Evolutionary conservation across 2,888 invertebrate genomes (phyloP).

Genomic region (Linnaemya tessellans): DNA sequence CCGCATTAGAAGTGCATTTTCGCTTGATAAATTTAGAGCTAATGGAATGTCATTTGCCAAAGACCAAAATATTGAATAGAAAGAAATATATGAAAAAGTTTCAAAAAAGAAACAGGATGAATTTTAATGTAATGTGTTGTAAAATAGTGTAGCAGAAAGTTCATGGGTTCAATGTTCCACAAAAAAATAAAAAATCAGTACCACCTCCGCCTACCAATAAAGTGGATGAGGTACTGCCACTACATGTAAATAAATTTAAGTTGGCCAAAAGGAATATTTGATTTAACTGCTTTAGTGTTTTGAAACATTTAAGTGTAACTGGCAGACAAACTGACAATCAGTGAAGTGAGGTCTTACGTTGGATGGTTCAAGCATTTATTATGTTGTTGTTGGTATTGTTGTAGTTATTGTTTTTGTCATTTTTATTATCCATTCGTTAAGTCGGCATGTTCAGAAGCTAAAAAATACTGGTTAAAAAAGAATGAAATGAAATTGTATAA

Average conservation of each 20-base stretch:
- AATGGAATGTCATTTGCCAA: too few relatives aligned
- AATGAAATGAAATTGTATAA: conserved; percentile 53
- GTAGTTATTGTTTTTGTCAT: conserved; percentile 25
- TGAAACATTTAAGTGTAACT: conserved; percentile 50
- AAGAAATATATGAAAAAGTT: too few relatives aligned
- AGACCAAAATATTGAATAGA: too few relatives aligned
- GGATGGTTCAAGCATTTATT: conserved; percentile 27
- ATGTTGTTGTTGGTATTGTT: not conserved
- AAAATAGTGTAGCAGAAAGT: too few relatives aligned
- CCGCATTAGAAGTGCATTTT: too few relatives aligned
- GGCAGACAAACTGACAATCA: conserved; percentile 68
- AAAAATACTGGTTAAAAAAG: conserved; percentile 67
- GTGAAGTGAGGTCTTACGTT: conserved; percentile 44
- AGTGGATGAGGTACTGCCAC: conserved; percentile 44
- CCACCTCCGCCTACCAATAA: conserved; percentile 28
- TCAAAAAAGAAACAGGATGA: too few relatives aligned
- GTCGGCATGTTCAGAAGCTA: conserved; percentile 70
- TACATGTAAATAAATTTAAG: conserved; percentile 24
- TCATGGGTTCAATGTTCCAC: too few relatives aligned
- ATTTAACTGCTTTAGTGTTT: conserved; percentile 15
- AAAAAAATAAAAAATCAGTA: too few relatives aligned
- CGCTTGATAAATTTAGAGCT: too few relatives aligned
- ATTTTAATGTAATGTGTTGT: too few relatives aligned
- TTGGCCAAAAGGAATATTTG: conserved; percentile 43
- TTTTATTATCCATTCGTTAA: conserved; percentile 65